These are phyloP conservation scores for Pseudochirops corinnae DNA, from an alignment of 2,797 vertebrate genomes.

Conservation along the genomic window DNA sequence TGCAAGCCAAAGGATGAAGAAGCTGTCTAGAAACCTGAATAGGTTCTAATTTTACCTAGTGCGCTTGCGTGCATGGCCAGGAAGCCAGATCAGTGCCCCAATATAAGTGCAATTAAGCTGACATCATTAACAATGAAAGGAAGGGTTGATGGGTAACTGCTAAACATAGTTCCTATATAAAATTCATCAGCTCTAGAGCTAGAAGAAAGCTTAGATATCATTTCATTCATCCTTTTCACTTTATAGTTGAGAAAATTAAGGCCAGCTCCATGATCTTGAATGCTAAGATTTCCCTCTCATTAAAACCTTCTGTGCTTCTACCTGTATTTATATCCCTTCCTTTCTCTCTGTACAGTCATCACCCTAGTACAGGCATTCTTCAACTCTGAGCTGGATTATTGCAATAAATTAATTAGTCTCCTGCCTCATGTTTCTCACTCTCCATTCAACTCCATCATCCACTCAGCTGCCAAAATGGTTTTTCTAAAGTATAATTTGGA, in stretches of 20 bases:
- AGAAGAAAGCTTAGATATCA: not conserved
- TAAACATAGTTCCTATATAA: not conserved
- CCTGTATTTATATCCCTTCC: not conserved
- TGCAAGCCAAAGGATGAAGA: not conserved
- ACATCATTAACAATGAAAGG: not conserved
- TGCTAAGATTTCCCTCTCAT: not conserved
- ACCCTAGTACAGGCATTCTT: too few relatives aligned
- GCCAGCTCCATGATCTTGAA: not conserved
- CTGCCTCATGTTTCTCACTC: not conserved
- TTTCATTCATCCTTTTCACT: not conserved
- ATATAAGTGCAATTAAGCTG: not conserved
- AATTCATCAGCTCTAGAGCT: not conserved
- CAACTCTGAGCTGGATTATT: not conserved
- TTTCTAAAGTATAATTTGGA: too few relatives aligned
- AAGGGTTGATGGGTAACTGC: not conserved
- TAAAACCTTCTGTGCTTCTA: not conserved
- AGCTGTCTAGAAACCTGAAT: not conserved
- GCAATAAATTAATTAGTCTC: not conserved
- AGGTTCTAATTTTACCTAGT: not conserved
- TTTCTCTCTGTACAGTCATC: not conserved
- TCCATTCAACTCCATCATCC: not conserved
- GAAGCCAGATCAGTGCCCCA: not conserved
- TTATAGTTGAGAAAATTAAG: not conserved
- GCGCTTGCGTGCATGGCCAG: not conserved
- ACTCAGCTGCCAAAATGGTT: not conserved